These are phyloP conservation scores for Tipula helvola DNA, from an alignment of 2,888 invertebrate species.

Conservation along the genomic window DNA sequence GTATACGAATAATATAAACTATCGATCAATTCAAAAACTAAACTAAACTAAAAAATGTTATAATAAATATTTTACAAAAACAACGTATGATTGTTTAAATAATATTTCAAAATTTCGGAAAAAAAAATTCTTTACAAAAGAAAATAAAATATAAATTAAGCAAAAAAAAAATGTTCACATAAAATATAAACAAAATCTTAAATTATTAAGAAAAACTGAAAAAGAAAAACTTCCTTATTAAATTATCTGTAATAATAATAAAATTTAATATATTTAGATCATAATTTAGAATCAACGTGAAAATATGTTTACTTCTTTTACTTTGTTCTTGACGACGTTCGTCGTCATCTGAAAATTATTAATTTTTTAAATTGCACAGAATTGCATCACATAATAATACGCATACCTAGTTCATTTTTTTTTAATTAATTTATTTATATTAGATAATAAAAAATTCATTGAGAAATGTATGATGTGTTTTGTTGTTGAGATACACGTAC, in stretches of 20 bases:
- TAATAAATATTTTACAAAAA: not conserved
- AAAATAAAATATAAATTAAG: not conserved
- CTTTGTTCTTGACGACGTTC: not conserved
- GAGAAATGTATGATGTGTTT: not conserved
- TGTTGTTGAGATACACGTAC: not conserved
- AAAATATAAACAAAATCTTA: not conserved
- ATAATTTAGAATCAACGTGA: not conserved
- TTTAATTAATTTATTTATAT: not conserved
- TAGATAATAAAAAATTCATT: not conserved
- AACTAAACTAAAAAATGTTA: not conserved
- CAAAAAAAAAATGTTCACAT: not conserved
- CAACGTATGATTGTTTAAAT: not conserved
- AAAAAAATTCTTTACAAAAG: not conserved
- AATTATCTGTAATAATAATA: not conserved
- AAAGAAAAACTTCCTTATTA: slow-evolving; percentile 4
- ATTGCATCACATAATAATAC: not conserved
- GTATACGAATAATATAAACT: not conserved
- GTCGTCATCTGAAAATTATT: not conserved
- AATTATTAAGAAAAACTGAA: not conserved
- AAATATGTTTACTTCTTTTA: not conserved
- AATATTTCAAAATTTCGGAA: not conserved
- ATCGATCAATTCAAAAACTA: not conserved
- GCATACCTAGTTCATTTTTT: not conserved
- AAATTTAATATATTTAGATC: slow-evolving; percentile 4
- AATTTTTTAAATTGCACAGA: not conserved